Evolutionary conservation across 2,888 invertebrate genomes (phyloP).

Genomic region (Capitulum mitella): DNA sequence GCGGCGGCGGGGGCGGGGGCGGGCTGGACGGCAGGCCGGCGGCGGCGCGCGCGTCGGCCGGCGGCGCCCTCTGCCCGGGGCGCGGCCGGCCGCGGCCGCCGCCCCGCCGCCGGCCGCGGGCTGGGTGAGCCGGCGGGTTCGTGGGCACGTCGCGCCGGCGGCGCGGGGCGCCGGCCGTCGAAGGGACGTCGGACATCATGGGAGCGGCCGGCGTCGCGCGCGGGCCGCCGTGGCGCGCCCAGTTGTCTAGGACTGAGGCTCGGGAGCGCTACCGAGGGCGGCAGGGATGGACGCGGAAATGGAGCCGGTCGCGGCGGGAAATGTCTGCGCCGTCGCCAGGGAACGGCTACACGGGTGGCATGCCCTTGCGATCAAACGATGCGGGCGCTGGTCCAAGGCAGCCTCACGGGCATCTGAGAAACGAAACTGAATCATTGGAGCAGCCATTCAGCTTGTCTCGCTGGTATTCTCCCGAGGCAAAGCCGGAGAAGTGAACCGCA

Average conservation of each 20-base stretch:
- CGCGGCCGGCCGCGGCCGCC: not conserved
- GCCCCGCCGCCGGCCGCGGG: not conserved
- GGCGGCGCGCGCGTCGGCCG: too few species aligned
- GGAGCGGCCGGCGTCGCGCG: not conserved
- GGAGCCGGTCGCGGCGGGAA: not conserved
- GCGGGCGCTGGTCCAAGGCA: too few species aligned
- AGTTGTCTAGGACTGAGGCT: not conserved
- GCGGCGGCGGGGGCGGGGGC: not conserved
- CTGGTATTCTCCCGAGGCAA: too few species aligned
- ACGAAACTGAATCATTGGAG: too few species aligned
- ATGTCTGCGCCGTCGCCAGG: too few species aligned
- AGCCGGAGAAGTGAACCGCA: too few species aligned
- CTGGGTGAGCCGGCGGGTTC: not conserved
- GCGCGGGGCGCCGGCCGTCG: not conserved
- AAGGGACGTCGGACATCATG: constrained; percentile 3
- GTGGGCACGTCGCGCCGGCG: not conserved
- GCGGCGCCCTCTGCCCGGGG: not conserved
- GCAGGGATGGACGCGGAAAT: not conserved
- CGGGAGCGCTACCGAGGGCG: constrained; percentile 14
- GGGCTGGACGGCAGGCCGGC: too few species aligned
- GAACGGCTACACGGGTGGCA: too few species aligned
- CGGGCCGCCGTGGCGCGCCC: not conserved
- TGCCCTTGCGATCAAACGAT: too few species aligned
- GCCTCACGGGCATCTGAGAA: too few species aligned
- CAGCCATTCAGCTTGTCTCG: too few species aligned